Conservation (phyloP, 2,797 vertebrate species). For the Paguma larvata region DNA sequence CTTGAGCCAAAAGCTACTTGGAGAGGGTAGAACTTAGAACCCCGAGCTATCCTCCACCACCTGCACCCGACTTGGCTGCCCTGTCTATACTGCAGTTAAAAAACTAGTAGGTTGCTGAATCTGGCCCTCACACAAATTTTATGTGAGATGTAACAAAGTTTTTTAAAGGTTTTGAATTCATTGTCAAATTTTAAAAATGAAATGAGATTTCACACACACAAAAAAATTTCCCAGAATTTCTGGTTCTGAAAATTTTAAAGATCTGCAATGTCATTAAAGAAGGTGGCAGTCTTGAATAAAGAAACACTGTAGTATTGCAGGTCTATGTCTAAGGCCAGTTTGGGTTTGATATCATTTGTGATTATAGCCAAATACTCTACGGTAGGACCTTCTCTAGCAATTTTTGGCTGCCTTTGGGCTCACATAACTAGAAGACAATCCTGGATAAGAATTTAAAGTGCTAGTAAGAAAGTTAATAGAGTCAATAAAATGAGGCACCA, state of each 20-base stretch:
- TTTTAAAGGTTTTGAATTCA: not conserved
- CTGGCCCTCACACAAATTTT: not conserved
- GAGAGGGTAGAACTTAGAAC: not conserved
- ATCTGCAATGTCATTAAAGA: not conserved
- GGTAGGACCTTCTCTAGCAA: not conserved
- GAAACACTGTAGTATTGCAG: not conserved
- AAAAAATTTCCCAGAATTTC: not conserved
- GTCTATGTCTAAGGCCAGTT: not conserved
- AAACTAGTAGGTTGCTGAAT: not conserved
- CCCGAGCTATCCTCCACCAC: not conserved
- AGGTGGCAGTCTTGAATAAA: not conserved
- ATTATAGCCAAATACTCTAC: not conserved
- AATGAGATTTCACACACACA: not conserved
- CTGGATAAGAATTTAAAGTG: slow-evolving; percentile 14
- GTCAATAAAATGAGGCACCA: not conserved
- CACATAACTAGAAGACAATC: not conserved
- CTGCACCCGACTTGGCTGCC: not conserved
- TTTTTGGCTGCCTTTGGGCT: not conserved
- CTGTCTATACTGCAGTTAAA: not conserved
- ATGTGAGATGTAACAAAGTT: not conserved
- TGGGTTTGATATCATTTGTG: not conserved
- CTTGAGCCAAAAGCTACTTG: not conserved
- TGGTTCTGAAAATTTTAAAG: not conserved
- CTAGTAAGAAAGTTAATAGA: not conserved
- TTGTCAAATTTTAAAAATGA: slow-evolving; percentile 20